Conservation (phyloP, 2,888 invertebrate species). For the Metellina segmentata region DNA sequence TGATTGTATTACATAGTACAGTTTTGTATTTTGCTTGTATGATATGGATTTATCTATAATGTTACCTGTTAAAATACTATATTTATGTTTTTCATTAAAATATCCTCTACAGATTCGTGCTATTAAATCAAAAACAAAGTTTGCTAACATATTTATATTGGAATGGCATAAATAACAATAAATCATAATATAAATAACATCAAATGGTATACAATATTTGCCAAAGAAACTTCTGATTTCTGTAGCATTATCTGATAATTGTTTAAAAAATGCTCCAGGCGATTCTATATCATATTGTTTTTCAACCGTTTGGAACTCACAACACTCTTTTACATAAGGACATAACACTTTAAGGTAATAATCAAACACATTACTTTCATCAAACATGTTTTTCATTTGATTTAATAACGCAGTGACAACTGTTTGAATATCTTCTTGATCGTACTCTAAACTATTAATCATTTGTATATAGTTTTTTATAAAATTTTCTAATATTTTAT, state of each 20-base stretch:
- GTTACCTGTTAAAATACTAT: neutral
- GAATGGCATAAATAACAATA: slow-evolving; percentile 22
- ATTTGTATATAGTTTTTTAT: slow-evolving; percentile 24
- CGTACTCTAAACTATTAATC: slow-evolving; percentile 7
- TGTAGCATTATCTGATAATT: slow-evolving; percentile 16
- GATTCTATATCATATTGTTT: neutral
- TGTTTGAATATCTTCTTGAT: slow-evolving; percentile 12
- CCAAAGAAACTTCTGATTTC: slow-evolving; percentile 27
- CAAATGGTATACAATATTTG: slow-evolving; percentile 36
- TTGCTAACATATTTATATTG: slow-evolving; percentile 16
- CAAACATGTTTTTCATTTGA: slow-evolving; percentile 23
- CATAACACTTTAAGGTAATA: slow-evolving; percentile 6
- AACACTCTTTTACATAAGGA: slow-evolving; percentile 18
- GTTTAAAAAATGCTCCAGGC: slow-evolving; percentile 13
- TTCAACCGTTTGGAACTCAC: neutral
- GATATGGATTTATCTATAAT: slow-evolving; percentile 9
- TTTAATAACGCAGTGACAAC: neutral
- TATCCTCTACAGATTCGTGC: slow-evolving; percentile 35
- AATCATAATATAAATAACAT: slow-evolving; percentile 51
- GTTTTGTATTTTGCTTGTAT: slow-evolving; percentile 32
- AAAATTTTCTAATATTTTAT: slow-evolving; percentile 55
- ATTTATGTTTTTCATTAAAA: slow-evolving; percentile 24
- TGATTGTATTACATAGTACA: neutral
- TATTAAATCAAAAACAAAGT: slow-evolving; percentile 37
- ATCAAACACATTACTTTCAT: neutral